Base-by-base conservation (phyloP, 2,797 vertebrate genomes). In the Lutjanus campechanus region DNA sequence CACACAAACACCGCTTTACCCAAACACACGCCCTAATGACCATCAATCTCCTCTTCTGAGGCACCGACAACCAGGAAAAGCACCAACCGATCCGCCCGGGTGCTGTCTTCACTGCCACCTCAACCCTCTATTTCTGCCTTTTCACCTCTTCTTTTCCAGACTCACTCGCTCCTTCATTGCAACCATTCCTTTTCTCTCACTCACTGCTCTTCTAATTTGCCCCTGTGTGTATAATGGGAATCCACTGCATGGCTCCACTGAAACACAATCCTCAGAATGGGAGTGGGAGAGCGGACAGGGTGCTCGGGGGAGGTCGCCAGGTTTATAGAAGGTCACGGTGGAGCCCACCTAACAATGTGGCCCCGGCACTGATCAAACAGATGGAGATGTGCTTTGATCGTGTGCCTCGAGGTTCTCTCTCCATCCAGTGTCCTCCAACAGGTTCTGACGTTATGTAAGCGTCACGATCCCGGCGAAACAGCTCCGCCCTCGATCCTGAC, bases 231-330 rank as follows among this genome's bases (percentile, higher is more conserved):
- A 78, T 88, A 59, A 79, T 59, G 20, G 88, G 90, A 93, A 91
- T 91, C 81, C 56, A 53, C 63, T 47, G 80, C 86, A 63, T 75
- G 81, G 81, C 83, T 88, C 58, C 67, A 60, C 80, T 93, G 93
- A 93, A 94, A 95, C 86, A 12, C 11, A 92, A 93, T 85, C 93
- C 85, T 85, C 63, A 85, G 84, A 89, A 84, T 67, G 79, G 77
- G 83, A 85, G 81, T 20, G 22, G 62, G 41, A 65, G 43, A 71
- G 78, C 36, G 8, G 47, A 69, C 44, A 11, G 53, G 63, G 49
- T 12, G 77, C 71, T 71, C 16, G n/a, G 63, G 73, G 85, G 79
- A 85, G 88, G 83, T 88, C 69, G 62, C 16, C 73, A 81, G 90
- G 88, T 92, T 90, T 85, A 82, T 76, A 83, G 76, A 80, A 76